phyloP scores from a whole-genome alignment of 2,888 invertebrate genomes.

The Parnassius apollo region DNA sequence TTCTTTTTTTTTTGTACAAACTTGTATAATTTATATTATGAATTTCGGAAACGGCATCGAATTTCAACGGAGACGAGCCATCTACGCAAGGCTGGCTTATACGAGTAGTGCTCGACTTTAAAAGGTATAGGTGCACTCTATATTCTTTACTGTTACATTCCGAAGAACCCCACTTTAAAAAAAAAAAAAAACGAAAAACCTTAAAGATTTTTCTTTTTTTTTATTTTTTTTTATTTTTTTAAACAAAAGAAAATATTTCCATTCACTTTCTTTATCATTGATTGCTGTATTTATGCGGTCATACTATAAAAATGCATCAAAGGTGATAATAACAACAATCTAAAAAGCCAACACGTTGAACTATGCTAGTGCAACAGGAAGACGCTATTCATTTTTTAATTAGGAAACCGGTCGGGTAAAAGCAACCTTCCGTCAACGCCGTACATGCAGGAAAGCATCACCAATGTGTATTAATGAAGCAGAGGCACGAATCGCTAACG shows the following conservation, averaged over 20 bases:
- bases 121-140: no score
- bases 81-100: no score
- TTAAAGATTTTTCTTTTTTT: no score
- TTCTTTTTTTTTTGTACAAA: no score
- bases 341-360: constrained; percentile 25
- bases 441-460: constrained; percentile 69
- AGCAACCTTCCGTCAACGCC: constrained; percentile 74
- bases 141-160: no score
- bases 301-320: constrained; percentile 3
- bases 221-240: no score
- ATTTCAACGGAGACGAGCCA: no score
- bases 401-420: constrained; percentile 76
- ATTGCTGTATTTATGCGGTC: constrained; percentile 11
- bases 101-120: no score
- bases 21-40: no score
- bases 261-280: constrained; percentile 16
- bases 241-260: constrained; percentile 13
- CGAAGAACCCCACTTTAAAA: no score
- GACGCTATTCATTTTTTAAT: constrained; percentile 64
- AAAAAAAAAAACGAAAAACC: no score
- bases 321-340: constrained; percentile 27
- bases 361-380: constrained; percentile 39
- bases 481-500: constrained; percentile 56
- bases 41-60: no score
- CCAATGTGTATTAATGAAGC: constrained; percentile 73